Percentiles rank a stretch among this genome's conserved stretches.
Evolutionary conservation across 2,888 invertebrate genomes (phyloP).

Genomic region (Nasonovia ribisnigri): DNA sequence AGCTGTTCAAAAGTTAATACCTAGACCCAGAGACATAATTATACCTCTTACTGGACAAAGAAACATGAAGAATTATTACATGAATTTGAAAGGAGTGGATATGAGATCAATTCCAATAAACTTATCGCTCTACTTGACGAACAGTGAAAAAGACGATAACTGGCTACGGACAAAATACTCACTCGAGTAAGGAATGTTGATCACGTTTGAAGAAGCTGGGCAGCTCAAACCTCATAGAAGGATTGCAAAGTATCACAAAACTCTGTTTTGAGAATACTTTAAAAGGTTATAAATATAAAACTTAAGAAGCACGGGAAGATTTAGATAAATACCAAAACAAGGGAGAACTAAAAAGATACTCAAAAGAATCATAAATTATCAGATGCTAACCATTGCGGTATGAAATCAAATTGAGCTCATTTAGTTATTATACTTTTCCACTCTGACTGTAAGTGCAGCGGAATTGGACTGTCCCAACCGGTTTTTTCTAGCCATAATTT

Average conservation of each 20-base stretch:
- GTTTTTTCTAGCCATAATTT: no score
- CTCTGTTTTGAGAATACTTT: not conserved
- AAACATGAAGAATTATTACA: not conserved
- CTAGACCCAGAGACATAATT: not conserved
- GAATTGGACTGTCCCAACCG: no score
- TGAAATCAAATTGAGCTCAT: no score
- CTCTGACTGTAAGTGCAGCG: no score
- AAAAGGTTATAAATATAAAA: conserved; percentile 18
- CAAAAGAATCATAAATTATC: no score
- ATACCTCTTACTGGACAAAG: not conserved
- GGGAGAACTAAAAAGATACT: no score
- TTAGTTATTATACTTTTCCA: no score
- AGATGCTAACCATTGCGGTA: no score
- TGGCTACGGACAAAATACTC: not conserved
- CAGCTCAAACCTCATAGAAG: not conserved
- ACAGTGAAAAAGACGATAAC: no score
- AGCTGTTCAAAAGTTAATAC: not conserved
- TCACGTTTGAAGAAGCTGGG: not conserved
- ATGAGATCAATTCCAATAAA: no score
- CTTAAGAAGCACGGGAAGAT: not conserved
- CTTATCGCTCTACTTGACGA: no score
- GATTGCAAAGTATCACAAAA: not conserved
- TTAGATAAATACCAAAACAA: no score
- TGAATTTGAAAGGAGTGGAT: not conserved
- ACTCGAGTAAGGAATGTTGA: not conserved